Evolutionary conservation across 1,140 invertebrate species (phyloP).

Genomic region (Papilio polytes): DNA sequence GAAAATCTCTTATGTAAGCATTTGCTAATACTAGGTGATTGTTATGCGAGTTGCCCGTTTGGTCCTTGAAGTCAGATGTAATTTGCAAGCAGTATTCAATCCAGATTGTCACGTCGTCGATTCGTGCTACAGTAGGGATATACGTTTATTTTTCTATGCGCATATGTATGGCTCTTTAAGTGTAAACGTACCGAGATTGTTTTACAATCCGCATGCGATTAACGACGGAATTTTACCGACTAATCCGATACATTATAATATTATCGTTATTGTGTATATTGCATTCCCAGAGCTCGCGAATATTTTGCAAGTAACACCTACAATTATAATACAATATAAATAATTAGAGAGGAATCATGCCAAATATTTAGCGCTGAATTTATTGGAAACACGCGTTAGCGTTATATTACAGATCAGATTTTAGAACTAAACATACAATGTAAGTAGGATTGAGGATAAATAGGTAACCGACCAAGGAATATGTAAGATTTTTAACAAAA

Average conservation of each 20-base stretch:
- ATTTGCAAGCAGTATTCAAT: conserved; percentile 24
- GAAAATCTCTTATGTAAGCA: conserved; percentile 35
- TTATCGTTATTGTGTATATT: conserved; percentile 58
- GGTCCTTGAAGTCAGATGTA: conserved; percentile 25
- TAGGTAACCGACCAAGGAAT: neutral
- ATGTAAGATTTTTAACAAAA: neutral
- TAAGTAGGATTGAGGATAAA: neutral
- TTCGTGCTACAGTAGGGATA: conserved; percentile 13
- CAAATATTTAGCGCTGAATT: conserved; percentile 16
- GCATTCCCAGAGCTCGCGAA: conserved; percentile 50
- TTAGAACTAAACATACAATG: neutral
- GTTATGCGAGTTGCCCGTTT: neutral
- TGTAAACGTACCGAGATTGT: conserved; percentile 28
- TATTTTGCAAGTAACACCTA: conserved; percentile 49
- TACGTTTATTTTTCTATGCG: conserved; percentile 12
- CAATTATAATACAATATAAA: conserved; percentile 50
- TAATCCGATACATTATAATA: conserved; percentile 47
- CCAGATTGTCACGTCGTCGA: conserved; percentile 29
- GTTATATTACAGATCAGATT: neutral
- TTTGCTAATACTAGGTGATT: conserved; percentile 33
- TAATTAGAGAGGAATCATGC: conserved; percentile 20
- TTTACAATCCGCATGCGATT: conserved; percentile 51
- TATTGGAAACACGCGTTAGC: conserved; percentile 8
- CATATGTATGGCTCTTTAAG: neutral
- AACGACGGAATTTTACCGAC: conserved; percentile 58